Base-by-base conservation (phyloP, 1,140 invertebrate species). In the Schlechtendalia chinensis region DNA sequence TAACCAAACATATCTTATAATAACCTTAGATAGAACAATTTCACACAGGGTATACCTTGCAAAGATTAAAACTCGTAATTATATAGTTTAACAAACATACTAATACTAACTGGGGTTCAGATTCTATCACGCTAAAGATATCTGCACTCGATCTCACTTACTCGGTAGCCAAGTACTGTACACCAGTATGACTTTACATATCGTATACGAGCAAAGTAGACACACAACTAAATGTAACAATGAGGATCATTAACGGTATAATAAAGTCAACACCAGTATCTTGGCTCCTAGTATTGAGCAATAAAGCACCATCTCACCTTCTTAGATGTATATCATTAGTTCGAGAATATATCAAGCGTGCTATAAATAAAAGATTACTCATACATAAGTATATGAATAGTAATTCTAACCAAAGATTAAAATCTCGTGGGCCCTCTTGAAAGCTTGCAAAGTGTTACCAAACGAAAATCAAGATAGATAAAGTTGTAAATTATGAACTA, bases 261-360 rank as follows among this genome's bases (percentile, higher is more conserved):
- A 53, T 81, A 5, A 69, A 54, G 61, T 56, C 80, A 81, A 81
- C 80, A 29, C 63, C 61, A 63, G 22, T 27, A 17, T 17, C 45
- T 47, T 81, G 61, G 79, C 39, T 81, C n/a, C 45, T 32, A 56
- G 54, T 69, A 65, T 53, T 81, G 63, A 65, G 77, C 39, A 72
- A 72, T 17, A 72, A 39, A 22, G 39, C 69, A 5, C 69, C 69
- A 72, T 19, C 39, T 50, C 69, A 72, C 19, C 69, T 72, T 5
- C 69, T 11, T 50, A 72, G 69, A 45, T 45, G 10, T 10, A 45
- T 4, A 45, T 45, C 39, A 4, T 10, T 45, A 45, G 4, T 45
- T 45, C 39, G 39, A 45, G 39, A 45, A 45, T 45, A 45, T 10
- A 45, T 5, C 39, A 45, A 45, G 4, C 39, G 10, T 45, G 39